phyloP scores from a whole-genome alignment of 2,113 vertebrate genomes.

The Telmatochromis sp. region DNA sequence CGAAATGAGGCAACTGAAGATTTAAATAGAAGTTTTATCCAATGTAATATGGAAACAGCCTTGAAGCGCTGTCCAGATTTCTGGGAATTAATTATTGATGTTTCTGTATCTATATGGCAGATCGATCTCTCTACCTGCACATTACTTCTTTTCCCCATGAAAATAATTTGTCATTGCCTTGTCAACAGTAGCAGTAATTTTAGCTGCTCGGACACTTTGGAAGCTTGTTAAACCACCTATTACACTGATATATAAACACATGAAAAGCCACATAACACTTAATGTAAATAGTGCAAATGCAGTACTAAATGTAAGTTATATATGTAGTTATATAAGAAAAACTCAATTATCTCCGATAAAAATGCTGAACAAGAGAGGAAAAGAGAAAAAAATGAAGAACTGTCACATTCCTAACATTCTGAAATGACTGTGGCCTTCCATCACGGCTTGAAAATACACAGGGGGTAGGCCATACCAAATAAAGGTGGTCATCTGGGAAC shows the following conservation, averaged over 20 bases:
- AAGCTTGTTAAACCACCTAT: not conserved
- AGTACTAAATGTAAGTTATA: not conserved
- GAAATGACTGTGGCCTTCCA: not conserved
- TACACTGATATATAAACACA: not conserved
- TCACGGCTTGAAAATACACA: not conserved
- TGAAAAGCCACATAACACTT: not conserved
- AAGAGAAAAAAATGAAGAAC: not conserved
- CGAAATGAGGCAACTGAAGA: not conserved
- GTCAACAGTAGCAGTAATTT: not conserved
- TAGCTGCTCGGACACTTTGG: not conserved
- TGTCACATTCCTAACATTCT: not conserved
- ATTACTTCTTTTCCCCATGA: not conserved
- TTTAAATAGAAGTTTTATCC: not conserved
- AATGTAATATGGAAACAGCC: not conserved
- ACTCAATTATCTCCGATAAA: not conserved
- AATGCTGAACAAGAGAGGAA: not conserved
- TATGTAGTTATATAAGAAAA: not conserved
- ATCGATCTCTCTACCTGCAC: not conserved
- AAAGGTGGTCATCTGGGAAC: conserved; percentile 50
- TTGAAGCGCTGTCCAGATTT: not conserved
- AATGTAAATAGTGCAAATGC: not conserved
- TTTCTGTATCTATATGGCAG: not conserved
- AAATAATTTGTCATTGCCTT: not conserved
- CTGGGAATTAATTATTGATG: not conserved
- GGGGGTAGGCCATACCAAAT: not conserved